Evolutionary conservation across 2,888 invertebrate species (phyloP).

Genomic region (Podotricha telesiphe): DNA sequence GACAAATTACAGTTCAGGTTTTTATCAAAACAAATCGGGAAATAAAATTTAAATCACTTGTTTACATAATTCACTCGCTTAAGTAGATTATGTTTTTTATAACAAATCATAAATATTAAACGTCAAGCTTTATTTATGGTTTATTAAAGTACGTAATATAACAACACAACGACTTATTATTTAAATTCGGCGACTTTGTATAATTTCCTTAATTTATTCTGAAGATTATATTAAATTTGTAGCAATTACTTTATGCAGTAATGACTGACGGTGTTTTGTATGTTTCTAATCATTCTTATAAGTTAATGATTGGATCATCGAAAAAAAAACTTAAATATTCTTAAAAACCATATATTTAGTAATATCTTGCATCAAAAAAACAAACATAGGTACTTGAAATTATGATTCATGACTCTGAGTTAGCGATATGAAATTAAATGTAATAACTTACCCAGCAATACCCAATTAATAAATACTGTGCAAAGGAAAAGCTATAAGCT

Average conservation of each 20-base stretch:
- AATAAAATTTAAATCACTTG: slow-evolving; percentile 19
- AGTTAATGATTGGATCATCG: too few relatives aligned
- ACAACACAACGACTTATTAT: slow-evolving; percentile 22
- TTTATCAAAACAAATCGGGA: neutral
- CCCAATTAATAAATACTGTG: neutral
- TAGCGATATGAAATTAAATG: neutral
- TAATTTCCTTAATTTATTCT: slow-evolving; percentile 18
- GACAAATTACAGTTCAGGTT: neutral
- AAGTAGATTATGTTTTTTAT: slow-evolving; percentile 26
- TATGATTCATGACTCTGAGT: neutral
- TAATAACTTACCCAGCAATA: neutral
- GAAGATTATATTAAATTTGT: neutral
- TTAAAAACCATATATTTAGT: neutral
- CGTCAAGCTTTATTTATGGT: slow-evolving; percentile 13
- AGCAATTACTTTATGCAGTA: neutral
- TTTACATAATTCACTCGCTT: slow-evolving; percentile 26
- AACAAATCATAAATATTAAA: slow-evolving; percentile 31
- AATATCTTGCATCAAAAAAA: neutral
- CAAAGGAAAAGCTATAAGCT: neutral
- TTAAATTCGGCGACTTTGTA: slow-evolving; percentile 12
- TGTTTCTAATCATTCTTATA: neutral
- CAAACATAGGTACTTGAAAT: too few relatives aligned
- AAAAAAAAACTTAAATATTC: too few relatives aligned
- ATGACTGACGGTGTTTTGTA: neutral
- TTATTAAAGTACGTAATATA: slow-evolving; percentile 22